Evolutionary conservation across 2,888 invertebrate genomes (phyloP), one percentile per base, ranked within the genome.

Genomic region (Rhagophthalmus giganteus): DNA sequence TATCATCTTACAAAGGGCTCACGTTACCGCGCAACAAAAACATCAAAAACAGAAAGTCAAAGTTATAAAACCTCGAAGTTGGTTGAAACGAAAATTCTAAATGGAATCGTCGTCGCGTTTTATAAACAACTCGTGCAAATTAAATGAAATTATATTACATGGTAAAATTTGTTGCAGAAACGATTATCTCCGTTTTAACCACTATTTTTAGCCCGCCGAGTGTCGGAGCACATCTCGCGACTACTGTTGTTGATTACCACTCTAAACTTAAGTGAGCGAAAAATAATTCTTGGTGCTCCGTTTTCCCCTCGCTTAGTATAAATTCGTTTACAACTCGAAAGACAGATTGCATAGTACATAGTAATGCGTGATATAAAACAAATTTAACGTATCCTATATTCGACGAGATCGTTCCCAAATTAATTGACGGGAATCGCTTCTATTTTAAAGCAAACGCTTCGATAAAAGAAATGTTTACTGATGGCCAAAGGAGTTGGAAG

Each of bases 211-310:
- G 47, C 47, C 16, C 34, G 39, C 10, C 32, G 27, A 33, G 47
- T 40, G 39, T 40, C 38, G 25, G 31, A 37, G 39, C 14, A 32
- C 46, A 38, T 38, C 26, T 47, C 38, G 16, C 15, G 32, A 31
- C 39, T 30, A 33, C 25, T 46, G 39, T 39, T 39, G 39, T 39
- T 47, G 39, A 47, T 39, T 39, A 47, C 47, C 26, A 20, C 47
- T 47, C 39, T 39, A 40, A 47, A 33, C 33, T 47, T 47, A 47
- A 47, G 47, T 39, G 39, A 47, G 47, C 47, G 47, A 39, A 47
- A 47, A 47, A 47, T 47, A 47, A 39, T 47, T 46, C 37, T 45
- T 45, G n/a, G 33, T 34, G 34, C 44, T 28, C 24, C 37, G 16
- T 32, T 33, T 39, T 47, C 38, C 39, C 32, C 47, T 20, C 20